Percentiles rank a stretch among this genome's conserved stretches.
phyloP scores from a whole-genome alignment of 2,113 vertebrate species.

The Malurus elegans region DNA sequence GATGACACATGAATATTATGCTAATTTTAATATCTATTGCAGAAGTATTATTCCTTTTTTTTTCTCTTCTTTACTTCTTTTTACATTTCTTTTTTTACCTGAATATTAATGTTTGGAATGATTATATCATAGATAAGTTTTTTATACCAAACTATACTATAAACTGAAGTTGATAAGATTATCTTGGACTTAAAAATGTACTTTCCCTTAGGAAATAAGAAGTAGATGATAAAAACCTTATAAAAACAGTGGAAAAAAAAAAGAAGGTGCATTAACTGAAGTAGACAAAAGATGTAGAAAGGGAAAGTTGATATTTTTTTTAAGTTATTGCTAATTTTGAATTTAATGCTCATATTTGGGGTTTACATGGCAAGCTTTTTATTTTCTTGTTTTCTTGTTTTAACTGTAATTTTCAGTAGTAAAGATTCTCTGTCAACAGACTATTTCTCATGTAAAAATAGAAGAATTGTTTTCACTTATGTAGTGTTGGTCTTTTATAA shows the following conservation, averaged over 20 bases:
- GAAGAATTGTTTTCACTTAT: background rate
- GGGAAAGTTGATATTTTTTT: background rate
- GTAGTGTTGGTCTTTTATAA: background rate
- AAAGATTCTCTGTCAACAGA: background rate
- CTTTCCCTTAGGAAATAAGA: background rate
- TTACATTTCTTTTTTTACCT: background rate
- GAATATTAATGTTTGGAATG: background rate
- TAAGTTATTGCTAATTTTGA: background rate
- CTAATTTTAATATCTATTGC: background rate
- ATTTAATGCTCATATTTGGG: background rate
- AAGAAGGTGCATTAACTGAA: background rate
- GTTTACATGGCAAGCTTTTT: background rate
- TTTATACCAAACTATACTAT: background rate
- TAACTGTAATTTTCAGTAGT: background rate
- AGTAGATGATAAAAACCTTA: background rate
- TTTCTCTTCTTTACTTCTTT: background rate
- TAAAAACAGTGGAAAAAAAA: background rate
- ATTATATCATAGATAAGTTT: background rate
- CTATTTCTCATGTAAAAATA: background rate
- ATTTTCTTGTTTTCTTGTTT: background rate
- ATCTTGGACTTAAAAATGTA: background rate
- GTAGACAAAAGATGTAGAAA: background rate
- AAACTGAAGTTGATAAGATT: background rate
- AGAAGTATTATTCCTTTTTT: background rate
- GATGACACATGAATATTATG: background rate